Conservation (phyloP, 2,888 invertebrate genomes). For the Drosophila borealis region DNA sequence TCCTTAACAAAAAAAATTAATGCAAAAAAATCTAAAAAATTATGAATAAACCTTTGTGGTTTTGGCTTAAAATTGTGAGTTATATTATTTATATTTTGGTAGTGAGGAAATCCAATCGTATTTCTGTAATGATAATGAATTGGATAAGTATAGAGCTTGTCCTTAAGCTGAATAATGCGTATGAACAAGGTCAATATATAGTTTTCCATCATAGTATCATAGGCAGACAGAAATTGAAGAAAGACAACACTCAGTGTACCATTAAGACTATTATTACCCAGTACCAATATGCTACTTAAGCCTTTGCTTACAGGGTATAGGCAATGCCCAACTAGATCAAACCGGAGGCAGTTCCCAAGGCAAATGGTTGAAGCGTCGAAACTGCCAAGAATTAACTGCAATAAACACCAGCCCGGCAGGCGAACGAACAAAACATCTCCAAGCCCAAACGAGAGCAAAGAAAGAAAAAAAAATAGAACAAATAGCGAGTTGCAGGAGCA, state of each 20-base stretch:
- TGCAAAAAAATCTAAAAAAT: not conserved
- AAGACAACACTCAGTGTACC: no score
- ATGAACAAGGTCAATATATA: no score
- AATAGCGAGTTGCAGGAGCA: constrained; percentile 40
- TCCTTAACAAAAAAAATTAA: no score
- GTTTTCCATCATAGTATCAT: no score
- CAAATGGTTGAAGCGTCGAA: constrained; percentile 30
- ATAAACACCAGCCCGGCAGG: constrained; percentile 39
- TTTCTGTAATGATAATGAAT: no score
- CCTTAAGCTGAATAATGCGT: no score
- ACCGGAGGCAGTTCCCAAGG: constrained; percentile 17
- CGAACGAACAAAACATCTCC: constrained; percentile 30
- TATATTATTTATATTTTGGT: not conserved
- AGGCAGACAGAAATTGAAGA: no score
- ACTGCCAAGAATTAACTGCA: constrained; percentile 59
- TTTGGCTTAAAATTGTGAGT: not conserved
- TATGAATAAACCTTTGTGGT: not conserved
- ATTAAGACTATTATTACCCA: no score
- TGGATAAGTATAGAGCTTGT: no score
- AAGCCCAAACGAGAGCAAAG: constrained; percentile 21
- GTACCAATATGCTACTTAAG: not conserved
- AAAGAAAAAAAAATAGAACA: constrained; percentile 7
- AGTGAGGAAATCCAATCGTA: no score
- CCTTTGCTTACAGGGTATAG: not conserved
- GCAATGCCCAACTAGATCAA: constrained; percentile 28